Evolutionary conservation across 2,113 vertebrate species (phyloP).

Genomic region (Tragelaphus strepsiceros): DNA sequence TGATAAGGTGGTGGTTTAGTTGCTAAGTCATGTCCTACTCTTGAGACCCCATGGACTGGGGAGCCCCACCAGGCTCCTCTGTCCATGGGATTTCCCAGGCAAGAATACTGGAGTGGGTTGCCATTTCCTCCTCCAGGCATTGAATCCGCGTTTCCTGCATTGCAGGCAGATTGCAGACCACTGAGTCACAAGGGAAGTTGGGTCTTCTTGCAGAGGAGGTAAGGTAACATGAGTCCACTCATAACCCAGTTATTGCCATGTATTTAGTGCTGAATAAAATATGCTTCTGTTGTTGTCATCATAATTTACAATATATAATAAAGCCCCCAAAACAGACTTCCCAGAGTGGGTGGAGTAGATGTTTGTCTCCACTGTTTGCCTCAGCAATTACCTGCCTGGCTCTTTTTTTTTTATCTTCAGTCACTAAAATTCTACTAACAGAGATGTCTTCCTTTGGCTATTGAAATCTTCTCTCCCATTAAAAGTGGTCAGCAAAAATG

Average conservation of each 20-base stretch:
- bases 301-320: background rate
- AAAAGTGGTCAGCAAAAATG: background rate
- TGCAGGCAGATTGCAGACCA: background rate
- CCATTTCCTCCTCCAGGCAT: background rate
- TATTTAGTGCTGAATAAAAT: background rate
- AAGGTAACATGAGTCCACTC: background rate
- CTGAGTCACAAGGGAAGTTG: background rate
- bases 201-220: background rate
- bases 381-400: background rate
- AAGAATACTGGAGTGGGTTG: background rate
- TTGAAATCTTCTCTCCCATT: background rate
- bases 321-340: background rate
- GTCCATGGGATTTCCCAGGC: background rate
- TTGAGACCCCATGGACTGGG: background rate
- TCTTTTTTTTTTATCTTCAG: constrained; percentile 9
- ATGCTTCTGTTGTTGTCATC: background rate
- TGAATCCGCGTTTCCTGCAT: background rate
- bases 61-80: background rate
- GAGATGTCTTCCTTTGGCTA: background rate
- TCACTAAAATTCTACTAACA: constrained; percentile 3
- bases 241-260: background rate
- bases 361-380: background rate
- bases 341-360: background rate
- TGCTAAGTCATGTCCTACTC: background rate
- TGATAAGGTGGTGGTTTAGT: background rate